These are phyloP conservation scores for Schizopygopsis malacanthus DNA, from an alignment of 2,797 vertebrate genomes.

Conservation along the genomic window DNA sequence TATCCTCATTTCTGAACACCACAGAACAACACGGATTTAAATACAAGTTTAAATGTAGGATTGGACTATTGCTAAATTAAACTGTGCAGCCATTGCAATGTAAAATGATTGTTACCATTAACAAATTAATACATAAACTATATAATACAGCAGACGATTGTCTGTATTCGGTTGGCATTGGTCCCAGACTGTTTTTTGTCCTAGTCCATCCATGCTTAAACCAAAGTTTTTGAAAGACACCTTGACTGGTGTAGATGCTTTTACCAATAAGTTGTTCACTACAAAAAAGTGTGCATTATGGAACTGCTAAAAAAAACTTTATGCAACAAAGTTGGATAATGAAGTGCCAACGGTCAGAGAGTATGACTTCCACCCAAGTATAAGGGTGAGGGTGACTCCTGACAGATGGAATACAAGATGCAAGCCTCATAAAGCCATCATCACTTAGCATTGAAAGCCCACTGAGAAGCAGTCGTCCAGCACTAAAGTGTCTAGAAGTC, in stretches of 20 bases:
- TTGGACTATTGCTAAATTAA: background rate
- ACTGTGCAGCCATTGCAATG: background rate
- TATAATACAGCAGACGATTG: too few relatives aligned
- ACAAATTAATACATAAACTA: background rate
- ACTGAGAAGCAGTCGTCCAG: constrained; percentile 48
- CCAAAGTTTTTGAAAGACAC: background rate
- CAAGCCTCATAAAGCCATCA: constrained; percentile 43
- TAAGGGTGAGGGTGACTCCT: constrained; percentile 24
- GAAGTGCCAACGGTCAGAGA: background rate
- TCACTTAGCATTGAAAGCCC: constrained; percentile 44
- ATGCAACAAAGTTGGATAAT: background rate
- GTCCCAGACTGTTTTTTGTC: background rate
- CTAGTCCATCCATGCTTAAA: background rate
- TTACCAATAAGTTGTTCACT: background rate
- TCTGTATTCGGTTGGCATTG: background rate
- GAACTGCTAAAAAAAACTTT: background rate
- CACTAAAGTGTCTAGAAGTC: constrained; percentile 43
- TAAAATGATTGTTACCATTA: background rate
- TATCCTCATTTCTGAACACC: background rate
- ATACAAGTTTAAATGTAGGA: background rate
- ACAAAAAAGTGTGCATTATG: background rate
- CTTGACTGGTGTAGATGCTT: background rate
- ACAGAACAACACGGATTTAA: background rate
- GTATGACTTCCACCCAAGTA: background rate
- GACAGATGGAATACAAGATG: constrained; percentile 40